Conservation (phyloP, 2,113 vertebrate genomes). For the Hemiprocne comata region DNA sequence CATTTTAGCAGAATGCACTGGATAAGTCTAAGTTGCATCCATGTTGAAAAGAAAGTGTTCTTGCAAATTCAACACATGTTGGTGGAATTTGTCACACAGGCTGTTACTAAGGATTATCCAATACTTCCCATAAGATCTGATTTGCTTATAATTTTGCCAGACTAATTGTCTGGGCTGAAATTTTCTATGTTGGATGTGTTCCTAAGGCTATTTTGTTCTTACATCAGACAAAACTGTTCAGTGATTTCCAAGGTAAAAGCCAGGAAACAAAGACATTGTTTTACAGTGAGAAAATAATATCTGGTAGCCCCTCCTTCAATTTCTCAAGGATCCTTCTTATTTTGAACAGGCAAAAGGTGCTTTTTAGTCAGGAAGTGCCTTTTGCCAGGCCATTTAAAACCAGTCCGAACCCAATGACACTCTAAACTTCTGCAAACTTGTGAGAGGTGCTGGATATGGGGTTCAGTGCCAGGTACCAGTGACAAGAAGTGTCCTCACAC, state of each 20-base stretch:
- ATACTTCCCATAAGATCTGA: not conserved
- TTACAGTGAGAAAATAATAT: not conserved
- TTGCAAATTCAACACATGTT: not conserved
- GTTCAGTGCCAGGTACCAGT: not conserved
- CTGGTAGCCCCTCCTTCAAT: not conserved
- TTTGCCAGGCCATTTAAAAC: not conserved
- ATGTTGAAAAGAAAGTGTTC: not conserved
- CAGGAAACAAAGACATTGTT: not conserved
- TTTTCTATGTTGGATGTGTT: not conserved
- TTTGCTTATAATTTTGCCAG: constrained; percentile 5
- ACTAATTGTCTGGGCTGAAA: constrained; percentile 10
- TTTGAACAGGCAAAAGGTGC: not conserved
- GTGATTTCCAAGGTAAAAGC: constrained; percentile 2
- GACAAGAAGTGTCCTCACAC: rapidly evolving
- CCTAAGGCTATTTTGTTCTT: not conserved
- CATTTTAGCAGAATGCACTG: not conserved
- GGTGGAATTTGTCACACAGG: not conserved
- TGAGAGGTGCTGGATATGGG: not conserved
- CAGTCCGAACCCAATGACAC: not conserved
- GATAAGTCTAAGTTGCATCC: not conserved
- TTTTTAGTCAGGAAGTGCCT: not conserved
- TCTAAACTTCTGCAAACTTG: not conserved
- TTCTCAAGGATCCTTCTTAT: not conserved
- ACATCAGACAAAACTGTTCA: not conserved
- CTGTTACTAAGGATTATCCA: not conserved